Conservation (phyloP, 2,888 invertebrate genomes). For the Merodon equestris region DNA sequence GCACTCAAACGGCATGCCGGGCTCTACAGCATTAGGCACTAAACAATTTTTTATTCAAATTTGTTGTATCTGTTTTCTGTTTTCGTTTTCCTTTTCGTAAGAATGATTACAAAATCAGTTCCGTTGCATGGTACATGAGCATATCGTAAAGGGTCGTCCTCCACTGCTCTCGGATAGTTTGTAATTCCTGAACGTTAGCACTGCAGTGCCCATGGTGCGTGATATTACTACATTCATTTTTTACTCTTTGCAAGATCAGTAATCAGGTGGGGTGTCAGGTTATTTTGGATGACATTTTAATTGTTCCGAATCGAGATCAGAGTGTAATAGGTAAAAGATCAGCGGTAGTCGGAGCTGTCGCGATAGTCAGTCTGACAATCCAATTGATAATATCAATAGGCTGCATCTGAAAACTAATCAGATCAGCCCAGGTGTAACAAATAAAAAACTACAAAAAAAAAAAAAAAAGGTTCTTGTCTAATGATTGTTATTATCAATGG, state of each 20-base stretch:
- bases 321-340: conserved; percentile 27
- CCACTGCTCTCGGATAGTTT: background rate
- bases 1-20: conserved; percentile 1
- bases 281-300: conserved; percentile 52
- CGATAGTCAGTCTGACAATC: conserved; percentile 12
- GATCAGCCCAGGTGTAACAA: conserved; percentile 40
- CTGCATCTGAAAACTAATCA: conserved; percentile 43
- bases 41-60: conserved; percentile 37
- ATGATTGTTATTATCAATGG: conserved; percentile 52
- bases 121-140: conserved; percentile 61
- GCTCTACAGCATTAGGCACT: conserved; percentile 44
- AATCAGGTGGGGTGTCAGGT: conserved; percentile 9
- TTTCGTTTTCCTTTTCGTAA: conserved; percentile 1
- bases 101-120: conserved; percentile 57
- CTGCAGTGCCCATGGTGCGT: conserved; percentile 42
- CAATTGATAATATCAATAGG: conserved; percentile 42
- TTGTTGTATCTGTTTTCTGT: conserved; percentile 5
- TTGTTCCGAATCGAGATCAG: conserved; percentile 46
- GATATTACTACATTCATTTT: conserved; percentile 42
- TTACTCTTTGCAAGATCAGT: background rate
- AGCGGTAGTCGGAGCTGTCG: conserved; percentile 33
- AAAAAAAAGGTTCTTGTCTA: conserved; percentile 51
- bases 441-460: no score
- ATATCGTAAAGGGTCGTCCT: conserved; percentile 38
- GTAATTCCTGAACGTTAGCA: conserved; percentile 1